These are phyloP conservation scores for Botia almorhae DNA, from an alignment of 2,797 vertebrate species.

Conservation along the genomic window DNA sequence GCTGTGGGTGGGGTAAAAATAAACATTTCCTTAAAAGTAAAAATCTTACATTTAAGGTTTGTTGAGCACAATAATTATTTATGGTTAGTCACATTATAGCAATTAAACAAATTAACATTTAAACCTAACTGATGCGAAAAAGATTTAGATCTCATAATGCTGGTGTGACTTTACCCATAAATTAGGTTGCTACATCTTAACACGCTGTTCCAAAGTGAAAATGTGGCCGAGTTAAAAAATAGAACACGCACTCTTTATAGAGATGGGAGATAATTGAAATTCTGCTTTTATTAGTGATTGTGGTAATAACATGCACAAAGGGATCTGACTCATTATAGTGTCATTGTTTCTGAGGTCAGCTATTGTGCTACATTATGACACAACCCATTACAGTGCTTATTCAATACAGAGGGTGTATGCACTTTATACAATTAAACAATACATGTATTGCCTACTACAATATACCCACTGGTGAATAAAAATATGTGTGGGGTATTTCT, in stretches of 20 bases:
- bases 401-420: background rate
- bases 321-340: background rate
- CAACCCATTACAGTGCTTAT: background rate
- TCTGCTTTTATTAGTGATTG: constrained; percentile 67
- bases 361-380: background rate
- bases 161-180: constrained; percentile 60
- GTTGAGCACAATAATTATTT: constrained; percentile 3
- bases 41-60: constrained; percentile 9
- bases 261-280: constrained; percentile 71
- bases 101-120: background rate
- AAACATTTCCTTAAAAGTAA: constrained; percentile 1
- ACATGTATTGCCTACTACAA: background rate
- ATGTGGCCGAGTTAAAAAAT: constrained; percentile 76
- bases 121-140: background rate
- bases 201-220: constrained; percentile 67
- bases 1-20: constrained; percentile 29
- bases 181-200: constrained; percentile 74
- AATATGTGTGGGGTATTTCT: background rate
- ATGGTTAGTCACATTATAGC: background rate
- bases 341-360: constrained; percentile 1
- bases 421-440: background rate
- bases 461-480: background rate
- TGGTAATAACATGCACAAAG: background rate
- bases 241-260: constrained; percentile 69
- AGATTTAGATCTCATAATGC: background rate